Percentiles rank a stretch among this genome's conserved stretches.
Evolutionary conservation across 2,113 vertebrate species (phyloP).

Genomic region (Rhadina sibilatrix): DNA sequence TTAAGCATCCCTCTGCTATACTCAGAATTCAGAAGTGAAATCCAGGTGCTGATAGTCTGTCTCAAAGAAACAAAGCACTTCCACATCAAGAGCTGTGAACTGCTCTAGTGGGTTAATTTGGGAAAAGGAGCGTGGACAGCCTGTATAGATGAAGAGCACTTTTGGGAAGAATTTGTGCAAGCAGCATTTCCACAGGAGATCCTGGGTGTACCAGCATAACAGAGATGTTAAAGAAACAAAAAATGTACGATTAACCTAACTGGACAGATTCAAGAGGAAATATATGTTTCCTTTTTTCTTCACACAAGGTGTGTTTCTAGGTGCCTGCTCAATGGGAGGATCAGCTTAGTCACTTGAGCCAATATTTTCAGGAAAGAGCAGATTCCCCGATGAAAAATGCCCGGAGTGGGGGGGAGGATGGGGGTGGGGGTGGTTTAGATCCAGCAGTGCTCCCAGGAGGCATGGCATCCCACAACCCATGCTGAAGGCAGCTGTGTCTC

Average conservation of each 20-base stretch:
- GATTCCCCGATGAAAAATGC: neutral
- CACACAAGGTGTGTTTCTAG: neutral
- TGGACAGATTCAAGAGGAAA: neutral
- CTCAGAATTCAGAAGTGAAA: neutral
- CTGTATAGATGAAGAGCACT: neutral
- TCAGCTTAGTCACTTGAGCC: neutral
- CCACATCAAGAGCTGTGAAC: neutral
- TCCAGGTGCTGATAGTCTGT: neutral
- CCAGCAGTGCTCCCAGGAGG: neutral
- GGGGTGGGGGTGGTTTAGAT: too few relatives aligned
- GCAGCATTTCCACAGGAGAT: neutral
- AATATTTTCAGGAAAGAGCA: neutral
- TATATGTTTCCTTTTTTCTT: neutral
- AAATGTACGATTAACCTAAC: neutral
- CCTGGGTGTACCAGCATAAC: neutral
- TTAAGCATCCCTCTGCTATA: neutral
- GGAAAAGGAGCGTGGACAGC: neutral
- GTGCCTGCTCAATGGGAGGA: neutral
- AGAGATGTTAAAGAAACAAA: neutral
- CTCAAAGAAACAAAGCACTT: neutral
- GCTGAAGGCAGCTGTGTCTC: neutral
- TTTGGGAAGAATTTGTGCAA: neutral
- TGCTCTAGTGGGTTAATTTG: neutral
- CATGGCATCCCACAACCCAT: neutral
- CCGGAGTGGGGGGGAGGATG: accelerated